Evolutionary conservation across 1,140 invertebrate genomes (phyloP).

Genomic region (Drosophila tristis): DNA sequence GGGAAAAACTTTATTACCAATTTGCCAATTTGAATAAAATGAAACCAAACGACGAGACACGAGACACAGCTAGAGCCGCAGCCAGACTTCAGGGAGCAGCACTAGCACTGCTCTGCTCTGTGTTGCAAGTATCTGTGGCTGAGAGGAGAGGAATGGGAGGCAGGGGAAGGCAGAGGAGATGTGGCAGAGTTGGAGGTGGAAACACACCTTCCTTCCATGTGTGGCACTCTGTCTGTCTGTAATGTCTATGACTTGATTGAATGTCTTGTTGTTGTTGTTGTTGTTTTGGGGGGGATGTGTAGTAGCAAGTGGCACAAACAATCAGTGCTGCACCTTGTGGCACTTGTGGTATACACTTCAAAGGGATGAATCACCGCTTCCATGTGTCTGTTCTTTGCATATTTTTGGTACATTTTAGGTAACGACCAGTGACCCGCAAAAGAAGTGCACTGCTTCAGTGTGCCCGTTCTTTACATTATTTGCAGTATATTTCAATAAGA

Average conservation of each 20-base stretch:
- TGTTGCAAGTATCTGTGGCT: too few relatives aligned
- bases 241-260: slow-evolving; percentile 29
- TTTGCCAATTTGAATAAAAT: slow-evolving; percentile 69
- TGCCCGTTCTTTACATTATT: too few relatives aligned
- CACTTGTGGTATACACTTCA: slow-evolving; percentile 23
- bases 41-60: slow-evolving; percentile 24
- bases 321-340: slow-evolving; percentile 6
- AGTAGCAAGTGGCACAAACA: slow-evolving; percentile 33
- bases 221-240: slow-evolving; percentile 2
- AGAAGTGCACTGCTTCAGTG: too few relatives aligned
- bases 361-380: slow-evolving; percentile 13
- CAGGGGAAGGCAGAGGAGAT: too few relatives aligned
- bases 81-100: slow-evolving; percentile 13
- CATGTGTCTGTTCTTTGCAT: background rate
- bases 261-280: slow-evolving; percentile 7
- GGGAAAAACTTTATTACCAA: slow-evolving; percentile 66
- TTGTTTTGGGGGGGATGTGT: background rate
- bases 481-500: too few relatives aligned
- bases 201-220: slow-evolving; percentile 31
- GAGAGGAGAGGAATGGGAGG: background rate
- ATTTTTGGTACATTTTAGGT: background rate
- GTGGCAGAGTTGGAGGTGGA: slow-evolving; percentile 22
- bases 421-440: too few relatives aligned
- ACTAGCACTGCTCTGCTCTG: background rate
- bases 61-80: background rate